Conservation (phyloP, 30 jellyfish, hydroid and myxozoan species). For the Pseudorhiza aurosa region DNA sequence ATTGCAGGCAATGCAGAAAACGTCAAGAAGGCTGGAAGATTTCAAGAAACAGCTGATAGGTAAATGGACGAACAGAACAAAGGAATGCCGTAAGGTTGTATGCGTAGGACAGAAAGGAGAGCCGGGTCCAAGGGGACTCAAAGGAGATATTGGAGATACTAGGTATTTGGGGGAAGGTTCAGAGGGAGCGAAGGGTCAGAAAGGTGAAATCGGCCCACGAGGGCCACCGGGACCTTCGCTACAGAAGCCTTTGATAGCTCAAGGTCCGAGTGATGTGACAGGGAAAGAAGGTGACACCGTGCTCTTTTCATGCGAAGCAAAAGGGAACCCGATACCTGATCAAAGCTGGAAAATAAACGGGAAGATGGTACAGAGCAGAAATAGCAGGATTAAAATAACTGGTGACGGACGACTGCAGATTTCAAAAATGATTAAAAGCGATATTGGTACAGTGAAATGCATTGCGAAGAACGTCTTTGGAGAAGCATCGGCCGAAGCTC, state of each 20-base stretch:
- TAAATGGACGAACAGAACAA: neutral
- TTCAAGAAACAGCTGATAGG: neutral
- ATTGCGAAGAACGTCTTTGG: constrained; percentile 39
- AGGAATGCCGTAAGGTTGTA: constrained; percentile 5
- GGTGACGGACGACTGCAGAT: constrained; percentile 12
- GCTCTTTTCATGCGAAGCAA: constrained; percentile 27
- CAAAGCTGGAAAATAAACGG: constrained; percentile 24
- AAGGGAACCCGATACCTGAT: constrained; percentile 57
- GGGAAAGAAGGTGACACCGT: constrained; percentile 32
- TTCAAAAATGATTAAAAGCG: constrained; percentile 4
- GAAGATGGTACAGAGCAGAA: neutral
- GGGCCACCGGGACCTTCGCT: constrained; percentile 65
- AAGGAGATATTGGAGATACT: constrained; percentile 25
- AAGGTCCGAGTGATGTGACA: constrained; percentile 19
- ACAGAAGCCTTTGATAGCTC: constrained; percentile 19
- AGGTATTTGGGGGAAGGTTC: neutral
- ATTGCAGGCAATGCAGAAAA: neutral
- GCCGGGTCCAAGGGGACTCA: constrained; percentile 37
- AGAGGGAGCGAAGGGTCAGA: constrained; percentile 14
- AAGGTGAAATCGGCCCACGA: constrained; percentile 55
- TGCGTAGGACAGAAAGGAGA: constrained; percentile 26
- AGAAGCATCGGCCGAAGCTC: constrained; percentile 14
- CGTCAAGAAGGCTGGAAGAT: neutral
- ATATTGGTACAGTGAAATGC: constrained; percentile 22
- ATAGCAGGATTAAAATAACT: neutral